Percentiles rank a stretch among this genome's conserved stretches.
phyloP scores from a whole-genome alignment of 2,113 vertebrate species.

The Protomyctophum bolini region DNA sequence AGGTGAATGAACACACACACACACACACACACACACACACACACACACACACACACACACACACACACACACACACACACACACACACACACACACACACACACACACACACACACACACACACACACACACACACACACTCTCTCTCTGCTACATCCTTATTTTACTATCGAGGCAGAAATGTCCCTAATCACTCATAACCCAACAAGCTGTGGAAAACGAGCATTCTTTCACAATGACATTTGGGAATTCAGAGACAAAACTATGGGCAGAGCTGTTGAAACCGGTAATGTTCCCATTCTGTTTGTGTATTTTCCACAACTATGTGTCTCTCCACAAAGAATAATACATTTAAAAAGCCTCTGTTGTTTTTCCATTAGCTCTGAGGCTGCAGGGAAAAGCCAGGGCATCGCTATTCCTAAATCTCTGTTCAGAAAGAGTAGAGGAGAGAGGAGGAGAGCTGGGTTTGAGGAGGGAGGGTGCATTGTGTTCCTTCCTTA shows the following conservation, averaged over 20 bases:
- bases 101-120: constrained; percentile 4
- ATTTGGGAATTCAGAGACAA: background rate
- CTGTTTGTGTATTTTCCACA: constrained; percentile 10
- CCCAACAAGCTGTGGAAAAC: constrained; percentile 15
- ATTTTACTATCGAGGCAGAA: constrained; percentile 24
- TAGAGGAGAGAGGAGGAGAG: constrained; percentile 34
- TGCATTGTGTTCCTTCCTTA: constrained; percentile 68
- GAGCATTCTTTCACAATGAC: constrained; percentile 36
- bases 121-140: background rate
- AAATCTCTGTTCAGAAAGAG: constrained; percentile 27
- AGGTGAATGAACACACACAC: constrained; percentile 41
- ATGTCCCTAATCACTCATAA: constrained; percentile 25
- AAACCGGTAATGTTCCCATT: constrained; percentile 32
- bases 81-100: constrained; percentile 23
- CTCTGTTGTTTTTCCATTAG: constrained; percentile 41
- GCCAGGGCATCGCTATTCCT: constrained; percentile 27
- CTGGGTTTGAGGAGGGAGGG: constrained; percentile 56
- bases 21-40: constrained; percentile 24
- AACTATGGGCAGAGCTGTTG: constrained; percentile 21
- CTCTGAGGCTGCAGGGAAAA: background rate
- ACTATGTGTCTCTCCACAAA: constrained; percentile 28
- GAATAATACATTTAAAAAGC: constrained; percentile 18
- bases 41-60: constrained; percentile 6
- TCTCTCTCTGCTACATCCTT: constrained; percentile 28
- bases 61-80: constrained; percentile 12